A percentile compares a stretch with the other conserved stretches of the same genome.
Conservation (phyloP, 23 tunicate species). For the Trididemnum nubilum region DNA sequence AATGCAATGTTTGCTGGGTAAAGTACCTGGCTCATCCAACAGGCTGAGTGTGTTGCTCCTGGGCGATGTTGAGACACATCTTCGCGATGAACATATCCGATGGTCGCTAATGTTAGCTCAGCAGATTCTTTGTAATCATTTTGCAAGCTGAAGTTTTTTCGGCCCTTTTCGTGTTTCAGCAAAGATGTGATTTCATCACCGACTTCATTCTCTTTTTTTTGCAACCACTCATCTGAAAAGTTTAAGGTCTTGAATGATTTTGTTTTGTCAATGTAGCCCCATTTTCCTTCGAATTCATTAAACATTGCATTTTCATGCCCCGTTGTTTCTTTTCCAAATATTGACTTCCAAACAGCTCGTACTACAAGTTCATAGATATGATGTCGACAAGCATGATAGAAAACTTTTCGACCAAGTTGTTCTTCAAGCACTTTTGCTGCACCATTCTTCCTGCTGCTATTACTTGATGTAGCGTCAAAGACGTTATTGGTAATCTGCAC, state of each 20-base stretch:
- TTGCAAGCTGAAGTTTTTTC: not conserved
- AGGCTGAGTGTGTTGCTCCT: not conserved
- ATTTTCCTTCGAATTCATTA: not conserved
- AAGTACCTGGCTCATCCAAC: not conserved
- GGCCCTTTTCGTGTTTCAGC: not conserved
- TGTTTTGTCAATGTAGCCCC: not conserved
- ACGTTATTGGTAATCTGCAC: not conserved
- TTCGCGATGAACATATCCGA: not conserved
- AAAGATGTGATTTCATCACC: not conserved
- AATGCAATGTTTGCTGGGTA: too few species aligned
- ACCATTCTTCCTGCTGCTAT: slow-evolving; percentile 11
- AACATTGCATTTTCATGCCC: not conserved
- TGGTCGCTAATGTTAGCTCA: not conserved
- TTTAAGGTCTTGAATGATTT: not conserved
- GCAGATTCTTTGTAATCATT: not conserved
- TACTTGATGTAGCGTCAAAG: slow-evolving; percentile 9
- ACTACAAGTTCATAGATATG: slow-evolving; percentile 5
- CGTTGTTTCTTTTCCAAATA: not conserved
- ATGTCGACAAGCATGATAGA: slow-evolving; percentile 1
- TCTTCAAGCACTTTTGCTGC: slow-evolving; percentile 21
- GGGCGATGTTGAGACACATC: not conserved
- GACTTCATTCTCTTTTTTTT: not conserved
- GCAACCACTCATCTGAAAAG: not conserved
- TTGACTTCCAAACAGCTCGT: not conserved
- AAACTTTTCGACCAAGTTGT: not conserved